These are phyloP conservation scores for Gasterosteus nipponicus DNA, from an alignment of 2,113 vertebrate species.

Conservation along the genomic window DNA sequence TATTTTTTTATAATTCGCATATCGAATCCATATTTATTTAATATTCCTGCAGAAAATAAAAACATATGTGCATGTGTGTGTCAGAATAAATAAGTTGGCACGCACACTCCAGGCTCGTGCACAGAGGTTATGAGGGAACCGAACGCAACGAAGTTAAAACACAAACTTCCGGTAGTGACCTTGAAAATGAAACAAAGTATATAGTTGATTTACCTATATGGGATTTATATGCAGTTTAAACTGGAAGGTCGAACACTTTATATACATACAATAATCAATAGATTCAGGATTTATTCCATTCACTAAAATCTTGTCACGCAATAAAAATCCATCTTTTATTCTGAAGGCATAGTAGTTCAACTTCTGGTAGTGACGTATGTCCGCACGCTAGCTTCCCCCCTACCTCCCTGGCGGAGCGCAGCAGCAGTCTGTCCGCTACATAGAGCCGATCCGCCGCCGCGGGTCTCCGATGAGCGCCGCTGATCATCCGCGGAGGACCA, in stretches of 20 bases:
- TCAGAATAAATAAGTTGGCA: neutral
- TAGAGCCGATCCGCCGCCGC: neutral
- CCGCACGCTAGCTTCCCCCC: too few species aligned
- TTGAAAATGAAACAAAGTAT: constrained; percentile 33
- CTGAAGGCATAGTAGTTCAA: neutral
- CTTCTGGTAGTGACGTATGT: constrained; percentile 8
- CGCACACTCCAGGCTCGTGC: neutral
- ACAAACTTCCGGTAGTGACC: neutral
- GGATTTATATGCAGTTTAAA: too few species aligned
- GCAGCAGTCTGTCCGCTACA: constrained; percentile 18
- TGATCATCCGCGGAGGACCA: constrained; percentile 51
- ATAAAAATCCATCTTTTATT: constrained; percentile 4
- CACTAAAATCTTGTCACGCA: too few species aligned
- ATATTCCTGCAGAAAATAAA: neutral
- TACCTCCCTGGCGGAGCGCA: neutral
- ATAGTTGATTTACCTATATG: too few species aligned
- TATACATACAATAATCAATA: too few species aligned
- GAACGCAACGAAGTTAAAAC: neutral
- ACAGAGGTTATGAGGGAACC: neutral
- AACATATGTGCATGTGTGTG: neutral
- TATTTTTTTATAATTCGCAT: neutral
- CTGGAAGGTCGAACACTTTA: too few species aligned
- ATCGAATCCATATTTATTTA: neutral
- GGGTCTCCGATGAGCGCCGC: constrained; percentile 12
- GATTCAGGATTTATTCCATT: too few species aligned